Evolutionary conservation across 2,888 invertebrate species (phyloP).

Genomic region (Alsophila aescularia): DNA sequence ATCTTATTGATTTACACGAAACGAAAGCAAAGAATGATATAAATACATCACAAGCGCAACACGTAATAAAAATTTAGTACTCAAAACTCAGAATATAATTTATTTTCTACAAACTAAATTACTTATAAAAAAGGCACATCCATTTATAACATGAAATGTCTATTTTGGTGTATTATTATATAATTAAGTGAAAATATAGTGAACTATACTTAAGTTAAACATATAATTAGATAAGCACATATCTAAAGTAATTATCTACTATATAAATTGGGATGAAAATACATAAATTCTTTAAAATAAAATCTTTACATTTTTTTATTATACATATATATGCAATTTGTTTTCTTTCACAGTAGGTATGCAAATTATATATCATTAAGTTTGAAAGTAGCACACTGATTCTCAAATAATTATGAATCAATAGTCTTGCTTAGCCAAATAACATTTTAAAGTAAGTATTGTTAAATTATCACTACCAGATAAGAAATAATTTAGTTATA

Average conservation of each 20-base stretch:
- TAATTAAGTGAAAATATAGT: constrained; percentile 10
- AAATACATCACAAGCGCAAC: not conserved
- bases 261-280: no score
- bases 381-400: no score
- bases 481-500: not conserved
- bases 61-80: not conserved
- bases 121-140: constrained; percentile 71
- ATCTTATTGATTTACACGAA: not conserved
- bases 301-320: no score
- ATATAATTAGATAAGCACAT: not conserved
- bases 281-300: no score
- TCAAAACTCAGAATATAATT: constrained; percentile 2
- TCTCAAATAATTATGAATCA: no score
- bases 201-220: not conserved
- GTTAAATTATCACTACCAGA: no score
- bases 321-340: no score
- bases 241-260: no score
- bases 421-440: no score
- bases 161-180: constrained; percentile 30
- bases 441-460: no score
- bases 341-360: no score
- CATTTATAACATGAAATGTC: constrained; percentile 52
- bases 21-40: not conserved
- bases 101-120: constrained; percentile 23
- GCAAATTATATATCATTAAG: no score